Evolutionary conservation across 2,888 invertebrate species (phyloP).

Genomic region (Ditylenchus weischeri): DNA sequence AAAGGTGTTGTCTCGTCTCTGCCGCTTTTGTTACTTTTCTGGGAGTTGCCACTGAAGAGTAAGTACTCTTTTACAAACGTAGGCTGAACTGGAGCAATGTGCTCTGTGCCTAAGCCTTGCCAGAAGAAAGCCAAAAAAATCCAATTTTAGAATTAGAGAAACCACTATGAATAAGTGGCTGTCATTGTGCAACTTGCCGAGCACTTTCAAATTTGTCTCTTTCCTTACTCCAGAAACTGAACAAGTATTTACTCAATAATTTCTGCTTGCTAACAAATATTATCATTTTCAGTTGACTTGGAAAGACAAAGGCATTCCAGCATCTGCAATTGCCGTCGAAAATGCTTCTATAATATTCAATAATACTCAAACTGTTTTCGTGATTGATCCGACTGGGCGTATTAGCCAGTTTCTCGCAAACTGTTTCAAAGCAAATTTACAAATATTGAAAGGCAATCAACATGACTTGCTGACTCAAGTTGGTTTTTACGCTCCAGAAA

Average conservation of each 20-base stretch:
- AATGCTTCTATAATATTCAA: conserved; percentile 77
- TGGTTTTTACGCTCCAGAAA: conserved; percentile 4
- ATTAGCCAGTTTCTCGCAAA: conserved; percentile 68
- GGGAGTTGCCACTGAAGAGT: conserved; percentile 71
- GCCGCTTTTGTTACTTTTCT: conserved; percentile 78
- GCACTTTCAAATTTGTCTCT: conserved; percentile 45
- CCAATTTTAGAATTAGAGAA: no score
- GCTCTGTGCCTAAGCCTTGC: no score
- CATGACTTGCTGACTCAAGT: conserved; percentile 62
- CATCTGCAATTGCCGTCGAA: conserved; percentile 75
- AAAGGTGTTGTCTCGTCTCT: conserved; percentile 69
- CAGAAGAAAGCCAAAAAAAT: no score
- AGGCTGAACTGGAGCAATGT: no score
- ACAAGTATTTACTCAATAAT: conserved; percentile 59
- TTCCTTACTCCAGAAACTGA: conserved; percentile 69
- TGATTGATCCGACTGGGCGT: conserved; percentile 75
- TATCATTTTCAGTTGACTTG: conserved; percentile 68
- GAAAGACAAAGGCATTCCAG: conserved; percentile 79
- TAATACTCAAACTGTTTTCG: conserved; percentile 69
- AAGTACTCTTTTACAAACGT: no score
- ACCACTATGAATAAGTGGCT: conserved; percentile 62
- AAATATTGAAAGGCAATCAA: conserved; percentile 77
- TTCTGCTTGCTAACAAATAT: background rate
- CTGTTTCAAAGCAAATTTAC: conserved; percentile 60
- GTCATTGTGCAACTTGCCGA: conserved; percentile 19